Evolutionary conservation across 2,113 vertebrate genomes (phyloP).

Genomic region (Pleuronectes platessa): DNA sequence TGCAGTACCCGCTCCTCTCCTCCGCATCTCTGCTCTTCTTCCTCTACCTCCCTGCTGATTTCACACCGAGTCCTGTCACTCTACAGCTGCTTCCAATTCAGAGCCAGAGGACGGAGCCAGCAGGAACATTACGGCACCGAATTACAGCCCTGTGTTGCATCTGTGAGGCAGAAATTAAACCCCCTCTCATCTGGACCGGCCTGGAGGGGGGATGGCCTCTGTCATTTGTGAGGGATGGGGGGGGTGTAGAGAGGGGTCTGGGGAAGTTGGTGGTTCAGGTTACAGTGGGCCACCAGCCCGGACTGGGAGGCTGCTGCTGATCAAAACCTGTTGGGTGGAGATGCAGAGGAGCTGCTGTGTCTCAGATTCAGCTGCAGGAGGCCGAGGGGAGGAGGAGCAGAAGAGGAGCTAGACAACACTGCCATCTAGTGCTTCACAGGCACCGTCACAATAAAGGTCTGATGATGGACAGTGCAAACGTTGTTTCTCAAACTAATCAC

Average conservation of each 20-base stretch:
- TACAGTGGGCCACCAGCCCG: slow-evolving; percentile 67
- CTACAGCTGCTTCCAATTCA: slow-evolving; percentile 78
- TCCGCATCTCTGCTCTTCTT: slow-evolving; percentile 61
- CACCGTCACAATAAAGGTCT: slow-evolving; percentile 25
- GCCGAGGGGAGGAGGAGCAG: neutral
- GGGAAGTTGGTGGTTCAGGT: slow-evolving; percentile 56
- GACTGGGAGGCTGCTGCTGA: slow-evolving; percentile 61
- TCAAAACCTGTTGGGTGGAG: slow-evolving; percentile 59
- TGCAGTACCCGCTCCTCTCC: slow-evolving; percentile 46
- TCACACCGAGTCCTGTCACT: slow-evolving; percentile 57
- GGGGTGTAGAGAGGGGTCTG: neutral
- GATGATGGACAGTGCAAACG: neutral
- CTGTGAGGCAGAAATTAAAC: slow-evolving; percentile 73
- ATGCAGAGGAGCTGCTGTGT: slow-evolving; percentile 62
- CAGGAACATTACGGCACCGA: slow-evolving; percentile 57
- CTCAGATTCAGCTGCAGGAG: slow-evolving; percentile 28
- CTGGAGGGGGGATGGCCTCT: neutral
- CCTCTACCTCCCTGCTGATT: slow-evolving; percentile 46
- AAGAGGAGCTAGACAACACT: slow-evolving; percentile 50
- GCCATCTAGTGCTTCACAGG: slow-evolving; percentile 72
- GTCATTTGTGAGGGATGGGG: neutral
- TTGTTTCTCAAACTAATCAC: no score
- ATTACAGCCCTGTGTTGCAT: slow-evolving; percentile 67
- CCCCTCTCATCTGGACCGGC: slow-evolving; percentile 65
- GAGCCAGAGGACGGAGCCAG: slow-evolving; percentile 60